Evolutionary conservation across 2,797 vertebrate species (phyloP), one percentile per base, ranked within the genome.

Genomic region (Sebastes paucispinis): DNA sequence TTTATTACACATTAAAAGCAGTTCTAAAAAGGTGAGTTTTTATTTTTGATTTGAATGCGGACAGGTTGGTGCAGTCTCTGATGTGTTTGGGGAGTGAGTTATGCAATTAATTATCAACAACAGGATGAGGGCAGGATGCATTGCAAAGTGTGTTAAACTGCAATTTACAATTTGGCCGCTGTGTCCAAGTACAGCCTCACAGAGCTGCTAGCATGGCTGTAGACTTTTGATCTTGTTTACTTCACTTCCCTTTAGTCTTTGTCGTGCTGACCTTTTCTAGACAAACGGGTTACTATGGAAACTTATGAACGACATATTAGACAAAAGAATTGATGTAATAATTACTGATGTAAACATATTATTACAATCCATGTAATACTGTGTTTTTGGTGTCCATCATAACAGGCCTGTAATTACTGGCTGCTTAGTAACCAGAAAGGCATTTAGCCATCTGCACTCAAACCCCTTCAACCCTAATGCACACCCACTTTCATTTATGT

Each of bases 361-460:
- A 54, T 69, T 34, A 73, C 13, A 67, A 5, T 52, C 9, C 50
- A 31, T 54, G 20, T 73, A 66, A 64, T 55, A 25, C 1, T 24
- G 22, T 62, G 36, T 73, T 74, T 66, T 36, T 81, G 68, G 9
- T 29, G 73, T 32, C 24, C 22, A 31, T 70, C 34, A 43, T 27
- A 18, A 39, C 11, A 63, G n/a, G n/a, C 20, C 11, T 69, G 12
- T 68, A 64, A 78, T 76, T 69, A 77, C 34, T 78, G 29, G 69
- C 25, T 39, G n/a, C 32, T 82, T 64, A n/a, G 57, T 64, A 60
- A 36, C 22, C 14, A 13, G 11, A 57, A 72, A 54, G 3, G 5
- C 25, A 24, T 31, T 36, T 24, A 60, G 31, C 31, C 18, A 59
- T 39, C n/a, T 79, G 29, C 27, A 36, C 14, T 13, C 13, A 59